A percentile compares a stretch with the other conserved stretches of the same genome.
phyloP scores from a whole-genome alignment of 2,113 vertebrate species.

The Nothoprocta pentlandii region DNA sequence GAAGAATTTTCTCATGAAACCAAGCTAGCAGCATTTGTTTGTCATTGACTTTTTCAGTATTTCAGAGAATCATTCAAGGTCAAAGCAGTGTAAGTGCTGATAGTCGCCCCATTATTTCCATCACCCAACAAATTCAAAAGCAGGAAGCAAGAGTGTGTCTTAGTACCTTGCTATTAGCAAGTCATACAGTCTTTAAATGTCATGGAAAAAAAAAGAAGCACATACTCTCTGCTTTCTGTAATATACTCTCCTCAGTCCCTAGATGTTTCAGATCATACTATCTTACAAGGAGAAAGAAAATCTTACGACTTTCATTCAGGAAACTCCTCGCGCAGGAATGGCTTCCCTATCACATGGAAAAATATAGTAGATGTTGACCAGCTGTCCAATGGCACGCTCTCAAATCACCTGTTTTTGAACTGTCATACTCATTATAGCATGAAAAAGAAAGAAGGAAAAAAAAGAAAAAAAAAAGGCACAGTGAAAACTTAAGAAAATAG shows the following conservation, averaged over 20 bases:
- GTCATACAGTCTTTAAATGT: background rate
- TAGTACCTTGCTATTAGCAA: background rate
- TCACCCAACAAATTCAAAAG: background rate
- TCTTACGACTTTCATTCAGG: rapidly evolving
- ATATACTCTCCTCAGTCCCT: background rate
- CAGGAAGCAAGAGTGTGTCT: background rate
- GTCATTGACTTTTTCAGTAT: background rate
- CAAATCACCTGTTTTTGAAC: background rate
- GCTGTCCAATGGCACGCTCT: background rate
- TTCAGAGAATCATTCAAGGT: background rate
- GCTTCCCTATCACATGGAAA: background rate
- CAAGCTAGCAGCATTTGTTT: background rate
- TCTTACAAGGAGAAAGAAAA: background rate
- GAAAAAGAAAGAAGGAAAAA: background rate
- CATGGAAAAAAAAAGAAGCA: background rate
- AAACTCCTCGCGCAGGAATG: background rate
- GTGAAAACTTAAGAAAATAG: slow-evolving; percentile 20
- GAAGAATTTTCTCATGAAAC: slow-evolving; percentile 15
- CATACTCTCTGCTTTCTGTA: background rate
- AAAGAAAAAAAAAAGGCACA: background rate
- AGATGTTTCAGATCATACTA: background rate
- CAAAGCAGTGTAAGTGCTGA: background rate
- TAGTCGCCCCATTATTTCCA: background rate
- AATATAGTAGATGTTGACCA: background rate
- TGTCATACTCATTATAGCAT: background rate